Percentiles rank a stretch among this genome's conserved stretches.
Conservation (phyloP, 2,888 invertebrate genomes). For the Euzetes globulus region DNA sequence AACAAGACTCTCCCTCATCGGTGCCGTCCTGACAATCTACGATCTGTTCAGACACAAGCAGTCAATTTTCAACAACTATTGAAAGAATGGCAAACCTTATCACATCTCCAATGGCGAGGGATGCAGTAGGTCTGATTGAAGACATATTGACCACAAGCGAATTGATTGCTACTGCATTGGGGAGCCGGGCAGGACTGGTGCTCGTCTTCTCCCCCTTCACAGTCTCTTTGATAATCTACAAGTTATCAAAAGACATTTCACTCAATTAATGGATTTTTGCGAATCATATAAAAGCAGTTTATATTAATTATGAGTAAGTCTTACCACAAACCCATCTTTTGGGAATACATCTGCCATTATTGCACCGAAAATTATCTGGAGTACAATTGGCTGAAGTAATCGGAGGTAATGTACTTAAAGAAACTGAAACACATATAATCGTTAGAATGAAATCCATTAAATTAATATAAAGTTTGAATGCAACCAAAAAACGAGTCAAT, state of each 20-base stretch:
- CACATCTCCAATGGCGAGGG: slow-evolving; percentile 85
- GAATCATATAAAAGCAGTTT: not conserved
- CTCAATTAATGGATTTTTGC: slow-evolving; percentile 60
- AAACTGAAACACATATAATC: not conserved
- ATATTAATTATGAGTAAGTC: not conserved
- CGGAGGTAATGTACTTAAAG: slow-evolving; percentile 14
- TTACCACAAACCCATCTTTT: slow-evolving; percentile 70
- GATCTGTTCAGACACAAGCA: slow-evolving; percentile 29
- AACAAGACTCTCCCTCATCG: slow-evolving; percentile 82
- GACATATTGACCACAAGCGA: slow-evolving; percentile 65
- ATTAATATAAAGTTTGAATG: not conserved
- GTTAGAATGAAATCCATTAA: not conserved
- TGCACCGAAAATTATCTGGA: slow-evolving; percentile 41
- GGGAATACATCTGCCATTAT: slow-evolving; percentile 60
- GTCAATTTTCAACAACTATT: not conserved
- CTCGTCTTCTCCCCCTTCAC: slow-evolving; percentile 81
- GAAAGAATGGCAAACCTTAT: slow-evolving; percentile 58
- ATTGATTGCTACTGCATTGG: slow-evolving; percentile 75
- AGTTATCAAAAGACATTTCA: not conserved
- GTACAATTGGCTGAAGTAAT: slow-evolving; percentile 37
- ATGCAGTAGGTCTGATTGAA: slow-evolving; percentile 95
- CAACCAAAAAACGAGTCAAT: not conserved
- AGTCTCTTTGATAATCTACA: slow-evolving; percentile 75
- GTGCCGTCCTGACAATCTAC: slow-evolving; percentile 91
- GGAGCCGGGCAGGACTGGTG: slow-evolving; percentile 84